Percentiles rank a stretch among this genome's conserved stretches.
Conservation (phyloP, 2,113 vertebrate genomes). For the Hystrix brachyura region DNA sequence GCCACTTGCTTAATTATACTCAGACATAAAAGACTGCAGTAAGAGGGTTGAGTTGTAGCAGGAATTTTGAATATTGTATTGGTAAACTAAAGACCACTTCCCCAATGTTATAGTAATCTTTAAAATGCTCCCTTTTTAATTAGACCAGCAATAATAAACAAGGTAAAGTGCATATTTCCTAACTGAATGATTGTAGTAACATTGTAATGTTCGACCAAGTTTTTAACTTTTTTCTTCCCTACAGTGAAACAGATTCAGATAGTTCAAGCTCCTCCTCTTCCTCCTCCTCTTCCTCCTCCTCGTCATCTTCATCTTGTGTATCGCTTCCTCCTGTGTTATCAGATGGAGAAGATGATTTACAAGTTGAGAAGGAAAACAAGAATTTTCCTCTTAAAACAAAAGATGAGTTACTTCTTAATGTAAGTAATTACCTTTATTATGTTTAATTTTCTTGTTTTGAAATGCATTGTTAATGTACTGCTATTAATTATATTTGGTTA, state of each 20-base stretch:
- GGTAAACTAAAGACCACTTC: not conserved
- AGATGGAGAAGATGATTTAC: constrained; percentile 85
- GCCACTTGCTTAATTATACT: not conserved
- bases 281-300: constrained; percentile 74
- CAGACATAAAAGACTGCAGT: not conserved
- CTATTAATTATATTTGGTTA: not conserved
- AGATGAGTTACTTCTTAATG: constrained; percentile 87
- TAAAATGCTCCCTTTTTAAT: constrained; percentile 46
- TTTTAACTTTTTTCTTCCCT: constrained; percentile 63
- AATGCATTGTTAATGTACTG: not conserved
- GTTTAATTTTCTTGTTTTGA: constrained; percentile 23
- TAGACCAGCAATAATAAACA: not conserved
- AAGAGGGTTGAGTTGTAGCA: not conserved
- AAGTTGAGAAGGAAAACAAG: constrained; percentile 81
- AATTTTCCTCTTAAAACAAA: constrained; percentile 85
- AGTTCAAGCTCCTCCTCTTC: constrained; percentile 86
- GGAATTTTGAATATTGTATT: not conserved
- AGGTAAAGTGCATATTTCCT: not conserved
- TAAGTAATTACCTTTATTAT: constrained; percentile 82
- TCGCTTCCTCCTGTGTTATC: constrained; percentile 80
- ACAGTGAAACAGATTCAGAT: constrained; percentile 88
- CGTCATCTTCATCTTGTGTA: constrained; percentile 51
- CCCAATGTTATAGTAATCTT: not conserved
- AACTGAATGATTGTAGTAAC: not conserved
- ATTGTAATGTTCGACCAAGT: not conserved